Conservation (phyloP, 1,140 invertebrate species). For the Sitophilus oryzae region DNA sequence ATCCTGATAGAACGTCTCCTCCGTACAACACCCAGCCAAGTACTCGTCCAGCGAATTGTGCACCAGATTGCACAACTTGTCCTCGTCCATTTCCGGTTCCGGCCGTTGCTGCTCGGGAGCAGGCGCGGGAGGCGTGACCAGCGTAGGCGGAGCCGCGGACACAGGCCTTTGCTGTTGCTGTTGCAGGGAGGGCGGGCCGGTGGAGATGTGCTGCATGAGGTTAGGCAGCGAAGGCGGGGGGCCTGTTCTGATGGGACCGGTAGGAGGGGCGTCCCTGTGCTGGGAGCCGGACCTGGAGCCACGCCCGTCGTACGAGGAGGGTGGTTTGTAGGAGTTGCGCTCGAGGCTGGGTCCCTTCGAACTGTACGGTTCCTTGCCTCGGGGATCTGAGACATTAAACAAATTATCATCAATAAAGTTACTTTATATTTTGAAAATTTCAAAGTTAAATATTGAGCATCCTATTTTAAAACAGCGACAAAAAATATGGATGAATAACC, state of each 20-base stretch:
- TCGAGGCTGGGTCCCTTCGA: constrained; percentile 47
- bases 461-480: too few relatives aligned
- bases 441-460: too few relatives aligned
- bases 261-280: constrained; percentile 35
- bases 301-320: constrained; percentile 42
- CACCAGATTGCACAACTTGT: constrained; percentile 36
- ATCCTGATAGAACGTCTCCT: constrained; percentile 33
- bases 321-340: constrained; percentile 38
- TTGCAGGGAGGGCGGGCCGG: neutral
- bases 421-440: too few relatives aligned
- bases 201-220: neutral
- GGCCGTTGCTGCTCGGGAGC: neutral
- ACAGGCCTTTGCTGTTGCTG: neutral
- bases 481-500: too few relatives aligned
- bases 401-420: too few relatives aligned
- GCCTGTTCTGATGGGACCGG: constrained; percentile 5
- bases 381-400: constrained; percentile 8
- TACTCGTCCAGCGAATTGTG: constrained; percentile 39
- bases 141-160: constrained; percentile 7
- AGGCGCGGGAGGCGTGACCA: neutral
- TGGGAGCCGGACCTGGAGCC: constrained; percentile 55
- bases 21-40: constrained; percentile 29
- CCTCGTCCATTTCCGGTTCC: constrained; percentile 26
- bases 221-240: constrained; percentile 12
- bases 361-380: constrained; percentile 44